Conservation (phyloP, 2,888 invertebrate species). For the Drosophila prostipennis region DNA sequence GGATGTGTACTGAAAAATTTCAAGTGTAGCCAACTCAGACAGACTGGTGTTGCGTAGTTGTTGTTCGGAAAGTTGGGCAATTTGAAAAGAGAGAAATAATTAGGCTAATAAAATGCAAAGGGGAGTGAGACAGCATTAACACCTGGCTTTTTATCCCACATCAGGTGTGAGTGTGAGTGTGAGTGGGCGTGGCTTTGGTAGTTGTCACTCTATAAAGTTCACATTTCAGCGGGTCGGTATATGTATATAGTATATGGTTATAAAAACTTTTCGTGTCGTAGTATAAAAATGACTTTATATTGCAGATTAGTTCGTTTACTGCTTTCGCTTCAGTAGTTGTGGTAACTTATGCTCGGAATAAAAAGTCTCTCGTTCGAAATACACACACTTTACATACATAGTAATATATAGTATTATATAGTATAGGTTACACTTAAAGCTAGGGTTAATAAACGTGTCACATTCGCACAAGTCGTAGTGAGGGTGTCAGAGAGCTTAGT, state of each 20-base stretch:
- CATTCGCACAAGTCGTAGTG: conserved; percentile 61
- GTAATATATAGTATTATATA: conserved; percentile 6
- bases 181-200: conserved; percentile 11
- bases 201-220: conserved; percentile 40
- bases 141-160: conserved; percentile 48
- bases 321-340: conserved; percentile 25
- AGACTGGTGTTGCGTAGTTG: conserved; percentile 27
- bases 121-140: conserved; percentile 33
- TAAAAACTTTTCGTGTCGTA: conserved; percentile 39
- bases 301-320: conserved; percentile 38
- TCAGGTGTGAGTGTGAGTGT: conserved; percentile 38
- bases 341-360: conserved; percentile 62
- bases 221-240: conserved; percentile 18
- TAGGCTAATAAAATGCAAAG: conserved; percentile 48
- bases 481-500: conserved; percentile 49
- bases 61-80: conserved; percentile 41
- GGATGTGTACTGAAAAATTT: conserved; percentile 55
- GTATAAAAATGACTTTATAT: conserved; percentile 55
- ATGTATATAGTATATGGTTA: neutral
- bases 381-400: conserved; percentile 30
- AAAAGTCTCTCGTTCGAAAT: conserved; percentile 62
- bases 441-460: conserved; percentile 62
- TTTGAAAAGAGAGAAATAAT: conserved; percentile 45
- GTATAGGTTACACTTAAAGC: conserved; percentile 21
- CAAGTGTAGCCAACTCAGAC: conserved; percentile 57